A percentile compares a stretch with the other conserved stretches of the same genome.
Conservation (phyloP, 1,140 invertebrate genomes). For the Pogonomyrmex californicus region DNA sequence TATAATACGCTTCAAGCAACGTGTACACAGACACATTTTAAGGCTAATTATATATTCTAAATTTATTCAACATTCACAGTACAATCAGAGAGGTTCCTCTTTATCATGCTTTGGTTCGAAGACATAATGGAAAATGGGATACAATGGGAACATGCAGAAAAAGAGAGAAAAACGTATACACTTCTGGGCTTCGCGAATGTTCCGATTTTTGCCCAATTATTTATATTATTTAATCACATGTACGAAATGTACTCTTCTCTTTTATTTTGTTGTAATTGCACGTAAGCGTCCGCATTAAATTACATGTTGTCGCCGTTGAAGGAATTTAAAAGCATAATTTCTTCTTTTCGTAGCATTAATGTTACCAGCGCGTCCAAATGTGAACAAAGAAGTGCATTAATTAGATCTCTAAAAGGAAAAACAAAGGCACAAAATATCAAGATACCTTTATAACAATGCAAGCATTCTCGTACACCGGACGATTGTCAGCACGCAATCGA, state of each 20-base stretch:
- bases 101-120: constrained; percentile 53
- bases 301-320: neutral
- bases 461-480: constrained; percentile 58
- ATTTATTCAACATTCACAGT: constrained; percentile 69
- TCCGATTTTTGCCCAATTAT: constrained; percentile 12
- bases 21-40: constrained; percentile 51
- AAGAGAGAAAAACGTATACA: constrained; percentile 11
- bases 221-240: neutral
- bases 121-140: constrained; percentile 34
- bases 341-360: neutral
- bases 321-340: constrained; percentile 34
- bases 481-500: constrained; percentile 73
- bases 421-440: neutral
- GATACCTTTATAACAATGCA: constrained; percentile 1
- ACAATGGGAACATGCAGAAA: neutral
- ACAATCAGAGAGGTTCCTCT: constrained; percentile 53
- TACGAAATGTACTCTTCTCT: constrained; percentile 5
- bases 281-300: neutral
- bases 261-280: constrained; percentile 8
- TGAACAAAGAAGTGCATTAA: neutral
- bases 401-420: constrained; percentile 29
- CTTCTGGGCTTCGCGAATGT: neutral
- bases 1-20: constrained; percentile 69
- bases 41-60: constrained; percentile 60
- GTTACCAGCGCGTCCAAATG: neutral